Evolutionary conservation across 1,140 invertebrate species (phyloP), one percentile per base, ranked within the genome.

Genomic region (Radopholus similis): DNA sequence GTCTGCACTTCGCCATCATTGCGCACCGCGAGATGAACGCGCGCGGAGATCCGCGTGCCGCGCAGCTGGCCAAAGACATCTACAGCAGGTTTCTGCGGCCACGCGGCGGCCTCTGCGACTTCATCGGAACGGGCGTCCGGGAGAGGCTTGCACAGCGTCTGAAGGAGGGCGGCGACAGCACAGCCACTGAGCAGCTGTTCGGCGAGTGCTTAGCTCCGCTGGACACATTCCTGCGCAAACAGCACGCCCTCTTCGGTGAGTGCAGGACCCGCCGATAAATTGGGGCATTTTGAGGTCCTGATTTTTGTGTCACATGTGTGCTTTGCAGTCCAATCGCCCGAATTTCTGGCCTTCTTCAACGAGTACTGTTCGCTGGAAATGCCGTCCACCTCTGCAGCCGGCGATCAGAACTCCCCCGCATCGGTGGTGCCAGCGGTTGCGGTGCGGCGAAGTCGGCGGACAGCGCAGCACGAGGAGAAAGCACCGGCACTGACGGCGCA

Each of bases 341-440:
- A 68, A 21, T 72, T 72, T 42, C 35, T 72, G 3, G 71, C 73
- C 37, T 73, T 76, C 37, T 59, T 66, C 26, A 72, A 72, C 40
- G 64, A 62, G 13, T 23, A 11, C 9, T 49, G 30, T 42, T 30
- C 4, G 4, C 8, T 32, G 28, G 37, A 47, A 0, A n/a, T 11
- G 18, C 59, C 59, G 32, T 62, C 59, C 18, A 47, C 40, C 32
- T 62, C 59, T 30, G 53, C 34, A 8, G n/a, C 21, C n/a, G 15
- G 40, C 26, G 11, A 54, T 21, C 42, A 30, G 9, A 3, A 28
- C 26, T 5, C 30, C 18, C 44, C n/a, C 21, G 26, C 65, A 15
- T 67, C 67, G 18, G 28, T 13, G 23, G 11, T 44, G 13, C 5
- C 65, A 9, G 38, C 15, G n/a, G 8, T 21, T 40, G 60, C 15